A percentile compares a stretch with the other conserved stretches of the same genome.
Evolutionary conservation across 2,113 vertebrate species (phyloP).

Genomic region (Albula glossodonta): DNA sequence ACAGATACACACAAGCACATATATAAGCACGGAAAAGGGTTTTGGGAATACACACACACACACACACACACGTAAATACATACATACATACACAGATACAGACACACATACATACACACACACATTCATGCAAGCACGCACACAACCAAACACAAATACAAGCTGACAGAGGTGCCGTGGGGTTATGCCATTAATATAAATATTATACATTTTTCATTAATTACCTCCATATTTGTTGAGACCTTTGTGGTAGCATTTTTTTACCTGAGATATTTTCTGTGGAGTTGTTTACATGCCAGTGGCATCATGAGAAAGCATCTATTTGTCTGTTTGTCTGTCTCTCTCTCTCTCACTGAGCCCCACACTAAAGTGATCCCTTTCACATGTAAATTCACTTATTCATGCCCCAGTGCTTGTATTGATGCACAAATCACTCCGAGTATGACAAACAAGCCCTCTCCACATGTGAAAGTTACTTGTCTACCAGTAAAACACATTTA

Average conservation of each 20-base stretch:
- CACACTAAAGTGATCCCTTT: conserved; percentile 25
- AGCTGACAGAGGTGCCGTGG: neutral
- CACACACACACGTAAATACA: neutral
- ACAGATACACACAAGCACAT: neutral
- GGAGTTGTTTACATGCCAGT: neutral
- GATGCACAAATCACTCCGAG: neutral
- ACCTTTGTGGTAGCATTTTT: too few species aligned
- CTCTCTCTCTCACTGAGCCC: neutral
- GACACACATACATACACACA: neutral
- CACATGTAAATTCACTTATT: conserved; percentile 38
- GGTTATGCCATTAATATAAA: too few species aligned
- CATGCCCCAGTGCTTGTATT: conserved; percentile 29
- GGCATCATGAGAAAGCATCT: neutral
- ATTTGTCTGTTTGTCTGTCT: neutral
- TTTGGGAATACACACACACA: too few species aligned
- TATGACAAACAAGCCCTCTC: conserved; percentile 22
- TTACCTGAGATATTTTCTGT: neutral
- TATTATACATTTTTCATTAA: too few species aligned
- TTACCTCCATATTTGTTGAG: too few species aligned
- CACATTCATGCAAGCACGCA: neutral
- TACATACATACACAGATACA: neutral
- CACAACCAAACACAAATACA: neutral
- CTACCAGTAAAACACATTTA: neutral
- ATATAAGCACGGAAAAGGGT: neutral
- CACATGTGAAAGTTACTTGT: neutral